Evolutionary conservation across 1,140 invertebrate genomes (phyloP).

Genomic region (Drosophila lacteicornis): DNA sequence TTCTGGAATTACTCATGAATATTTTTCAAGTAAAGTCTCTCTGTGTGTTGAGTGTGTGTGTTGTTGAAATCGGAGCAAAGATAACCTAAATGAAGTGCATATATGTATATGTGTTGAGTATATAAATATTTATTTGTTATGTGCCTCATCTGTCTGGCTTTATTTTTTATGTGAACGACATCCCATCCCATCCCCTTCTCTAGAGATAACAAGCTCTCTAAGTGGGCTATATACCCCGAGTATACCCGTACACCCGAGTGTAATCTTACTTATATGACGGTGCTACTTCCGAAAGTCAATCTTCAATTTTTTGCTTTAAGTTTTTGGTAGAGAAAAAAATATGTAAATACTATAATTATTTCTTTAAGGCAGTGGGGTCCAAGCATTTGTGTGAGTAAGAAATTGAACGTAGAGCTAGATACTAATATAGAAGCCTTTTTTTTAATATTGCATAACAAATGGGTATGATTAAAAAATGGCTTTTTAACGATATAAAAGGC

Average conservation of each 20-base stretch:
- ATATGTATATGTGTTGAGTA: slow-evolving; percentile 11
- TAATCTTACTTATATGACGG: slow-evolving; percentile 7
- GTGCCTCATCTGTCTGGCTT: slow-evolving; percentile 32
- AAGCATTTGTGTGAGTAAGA: no score
- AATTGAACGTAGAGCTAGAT: no score
- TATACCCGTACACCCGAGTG: slow-evolving; percentile 1
- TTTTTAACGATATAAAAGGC: no score
- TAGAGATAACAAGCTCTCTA: slow-evolving; percentile 26
- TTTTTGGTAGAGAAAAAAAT: not conserved
- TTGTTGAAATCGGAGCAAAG: slow-evolving; percentile 41
- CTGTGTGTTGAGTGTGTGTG: not conserved
- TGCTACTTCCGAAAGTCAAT: slow-evolving; percentile 3
- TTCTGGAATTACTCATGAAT: slow-evolving; percentile 35
- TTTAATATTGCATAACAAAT: no score
- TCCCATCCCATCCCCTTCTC: slow-evolving; percentile 1
- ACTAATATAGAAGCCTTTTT: no score
- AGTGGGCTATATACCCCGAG: slow-evolving; percentile 23
- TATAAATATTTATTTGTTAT: slow-evolving; percentile 45
- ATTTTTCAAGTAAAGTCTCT: slow-evolving; percentile 20
- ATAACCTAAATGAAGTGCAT: slow-evolving; percentile 46
- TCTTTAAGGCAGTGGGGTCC: no score
- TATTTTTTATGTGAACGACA: slow-evolving; percentile 18
- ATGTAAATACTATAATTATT: not conserved
- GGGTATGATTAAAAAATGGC: no score
- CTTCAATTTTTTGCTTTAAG: not conserved